These are phyloP conservation scores for Gallinago paraguaiae DNA, from an alignment of 2,113 vertebrate species.

Conservation along the genomic window DNA sequence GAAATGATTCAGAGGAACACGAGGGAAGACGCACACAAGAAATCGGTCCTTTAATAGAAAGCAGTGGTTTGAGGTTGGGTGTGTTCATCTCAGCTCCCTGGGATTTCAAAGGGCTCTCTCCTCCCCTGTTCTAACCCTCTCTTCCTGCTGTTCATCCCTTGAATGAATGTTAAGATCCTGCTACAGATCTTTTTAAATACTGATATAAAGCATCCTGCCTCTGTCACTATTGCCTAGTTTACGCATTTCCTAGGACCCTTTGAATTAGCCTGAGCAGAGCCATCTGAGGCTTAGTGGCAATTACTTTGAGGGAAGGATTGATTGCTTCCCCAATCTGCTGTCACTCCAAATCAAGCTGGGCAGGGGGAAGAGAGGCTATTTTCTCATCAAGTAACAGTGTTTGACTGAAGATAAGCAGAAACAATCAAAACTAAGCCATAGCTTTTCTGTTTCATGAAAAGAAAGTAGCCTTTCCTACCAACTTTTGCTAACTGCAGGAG, in stretches of 20 bases:
- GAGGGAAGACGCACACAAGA: not conserved
- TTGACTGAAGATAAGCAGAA: not conserved
- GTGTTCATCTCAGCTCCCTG: not conserved
- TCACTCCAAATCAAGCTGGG: constrained; percentile 1
- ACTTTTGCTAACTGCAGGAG: not conserved
- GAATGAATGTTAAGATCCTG: not conserved
- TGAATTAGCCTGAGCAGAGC: not conserved
- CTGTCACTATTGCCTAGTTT: not conserved
- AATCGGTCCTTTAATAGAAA: not conserved
- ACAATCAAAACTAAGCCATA: not conserved
- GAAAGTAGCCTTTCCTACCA: not conserved
- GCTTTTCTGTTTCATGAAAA: not conserved
- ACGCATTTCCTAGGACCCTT: not conserved
- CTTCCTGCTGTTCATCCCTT: not conserved
- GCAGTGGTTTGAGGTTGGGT: not conserved
- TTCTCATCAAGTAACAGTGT: constrained; percentile 9
- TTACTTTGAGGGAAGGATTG: not conserved
- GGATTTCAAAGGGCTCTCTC: not conserved
- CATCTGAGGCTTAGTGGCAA: not conserved
- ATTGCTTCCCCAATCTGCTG: not conserved
- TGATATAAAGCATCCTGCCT: not conserved
- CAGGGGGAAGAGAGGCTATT: not conserved
- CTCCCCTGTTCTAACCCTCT: not conserved
- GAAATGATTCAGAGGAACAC: not conserved
- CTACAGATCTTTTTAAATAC: not conserved